phyloP scores from a whole-genome alignment of 2,888 invertebrate genomes.

The Drosophila acutilabella region DNA sequence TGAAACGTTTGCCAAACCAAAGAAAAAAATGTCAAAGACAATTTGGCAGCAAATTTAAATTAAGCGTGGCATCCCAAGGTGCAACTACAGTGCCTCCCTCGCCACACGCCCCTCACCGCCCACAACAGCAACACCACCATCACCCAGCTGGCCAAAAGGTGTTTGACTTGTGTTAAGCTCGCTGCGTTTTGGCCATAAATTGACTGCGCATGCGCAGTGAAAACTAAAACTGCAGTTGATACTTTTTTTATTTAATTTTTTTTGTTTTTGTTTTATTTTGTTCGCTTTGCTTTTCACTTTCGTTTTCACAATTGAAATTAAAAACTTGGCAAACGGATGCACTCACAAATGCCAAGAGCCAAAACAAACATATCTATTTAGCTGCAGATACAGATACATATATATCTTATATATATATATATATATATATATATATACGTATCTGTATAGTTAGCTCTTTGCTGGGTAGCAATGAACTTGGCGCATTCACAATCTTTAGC shows the following conservation, averaged over 20 bases:
- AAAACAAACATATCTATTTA: slow-evolving; percentile 21
- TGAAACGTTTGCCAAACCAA: slow-evolving; percentile 7
- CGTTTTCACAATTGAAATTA: slow-evolving; percentile 77
- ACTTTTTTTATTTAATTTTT: slow-evolving; percentile 34
- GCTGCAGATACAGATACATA: slow-evolving; percentile 1
- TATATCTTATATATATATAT: slow-evolving; percentile 5
- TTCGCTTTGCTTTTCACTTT: slow-evolving; percentile 71
- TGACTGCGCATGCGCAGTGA: slow-evolving; percentile 72
- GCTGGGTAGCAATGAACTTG: slow-evolving; percentile 74
- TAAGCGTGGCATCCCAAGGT: slow-evolving; percentile 24
- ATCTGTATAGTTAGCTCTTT: not conserved
- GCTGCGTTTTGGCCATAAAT: slow-evolving; percentile 67
- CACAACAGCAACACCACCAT: not conserved
- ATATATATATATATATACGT: not conserved
- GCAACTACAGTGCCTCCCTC: not conserved
- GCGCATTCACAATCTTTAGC: slow-evolving; percentile 28
- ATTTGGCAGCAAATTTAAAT: slow-evolving; percentile 72
- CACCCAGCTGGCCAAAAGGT: slow-evolving; percentile 3
- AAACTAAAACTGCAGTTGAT: slow-evolving; percentile 67
- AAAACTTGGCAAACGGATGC: slow-evolving; percentile 80
- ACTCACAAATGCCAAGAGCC: slow-evolving; percentile 64
- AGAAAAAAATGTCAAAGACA: slow-evolving; percentile 66
- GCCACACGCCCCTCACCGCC: not conserved
- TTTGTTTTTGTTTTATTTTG: slow-evolving; percentile 34
- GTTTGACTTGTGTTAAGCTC: slow-evolving; percentile 23